Base-by-base conservation (phyloP, 2,113 vertebrate species). In the Halcyon malimbica region DNA sequence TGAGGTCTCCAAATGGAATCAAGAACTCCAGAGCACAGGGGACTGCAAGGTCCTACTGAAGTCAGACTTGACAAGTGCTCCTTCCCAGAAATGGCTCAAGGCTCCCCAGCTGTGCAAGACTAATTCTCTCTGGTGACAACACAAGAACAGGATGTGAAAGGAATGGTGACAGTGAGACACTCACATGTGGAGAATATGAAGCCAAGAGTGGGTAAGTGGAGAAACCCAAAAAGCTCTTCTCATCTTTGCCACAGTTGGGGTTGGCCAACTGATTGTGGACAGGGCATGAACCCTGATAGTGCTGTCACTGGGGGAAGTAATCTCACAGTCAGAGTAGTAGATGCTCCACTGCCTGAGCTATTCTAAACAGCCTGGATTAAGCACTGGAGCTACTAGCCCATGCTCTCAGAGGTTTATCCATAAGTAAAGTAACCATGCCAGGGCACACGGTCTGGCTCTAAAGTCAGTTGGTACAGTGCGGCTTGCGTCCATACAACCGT, bases 131-230 rank as follows among this genome's bases (percentile, higher is more conserved):
- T 20, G 13, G 28, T n/a, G 74, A 17, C 53, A 59, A 26, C 9
- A 28, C 28, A 62, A 80, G 75, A 80, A 26, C 29, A 35, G 21
- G 17, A 24, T 56, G 31, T 41, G n/a, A 18, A 74, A 74, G 20
- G 23, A 57, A 59, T 28, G 5, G 6, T 60, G 29, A 41, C 9
- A 15, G 41, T 0, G 1, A 67, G 23, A 39, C 20, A 53, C 51
- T 71, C 37, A n/a, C 4, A 15, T 35, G 4, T 17, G 11, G 53
- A 16, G n/a, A 68, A 46, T 54, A 62, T 23, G 41, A 74, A 54
- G 24, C 24, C 39, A 54, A 13, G 8, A 62, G 8, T 1, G 2
- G 9, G 29, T 0, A 2, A 26, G 39, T 5, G 4, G 17, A 80
- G 25, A 37, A 13, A 81, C 6, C 14, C n/a, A 48, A 28, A 26